Evolutionary conservation across 2,888 invertebrate species (phyloP).

Genomic region (Tipula unca): DNA sequence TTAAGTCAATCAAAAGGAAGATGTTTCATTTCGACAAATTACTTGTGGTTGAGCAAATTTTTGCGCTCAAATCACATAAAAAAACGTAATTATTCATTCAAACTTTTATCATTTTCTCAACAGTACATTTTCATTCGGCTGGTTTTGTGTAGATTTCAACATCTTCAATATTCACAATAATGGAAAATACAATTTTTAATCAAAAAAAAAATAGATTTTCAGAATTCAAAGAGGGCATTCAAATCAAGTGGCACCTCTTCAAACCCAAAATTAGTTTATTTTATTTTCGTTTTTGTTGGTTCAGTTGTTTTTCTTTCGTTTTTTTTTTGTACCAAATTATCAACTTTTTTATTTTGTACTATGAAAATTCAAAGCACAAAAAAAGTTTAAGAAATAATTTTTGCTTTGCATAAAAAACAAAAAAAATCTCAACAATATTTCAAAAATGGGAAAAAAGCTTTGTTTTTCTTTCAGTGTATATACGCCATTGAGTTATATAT

Average conservation of each 20-base stretch:
- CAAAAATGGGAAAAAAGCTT: not conserved
- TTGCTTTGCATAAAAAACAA: not conserved
- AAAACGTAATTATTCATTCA: too few species aligned
- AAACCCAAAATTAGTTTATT: not conserved
- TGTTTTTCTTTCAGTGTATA: not conserved
- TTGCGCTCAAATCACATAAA: not conserved
- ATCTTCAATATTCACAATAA: not conserved
- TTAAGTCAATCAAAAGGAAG: not conserved
- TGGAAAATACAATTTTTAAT: not conserved
- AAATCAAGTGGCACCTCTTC: not conserved
- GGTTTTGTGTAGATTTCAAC: not conserved
- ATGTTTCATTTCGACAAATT: not conserved
- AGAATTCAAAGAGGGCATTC: not conserved
- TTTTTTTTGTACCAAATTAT: not conserved
- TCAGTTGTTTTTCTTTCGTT: not conserved
- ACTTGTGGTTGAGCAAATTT: not conserved
- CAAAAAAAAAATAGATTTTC: not conserved
- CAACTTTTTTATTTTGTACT: not conserved
- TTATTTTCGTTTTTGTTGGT: not conserved
- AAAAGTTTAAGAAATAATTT: not conserved
- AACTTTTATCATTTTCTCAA: not conserved
- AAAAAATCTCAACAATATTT: not conserved
- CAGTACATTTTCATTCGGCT: not conserved
- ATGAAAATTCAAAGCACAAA: not conserved
- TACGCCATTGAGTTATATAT: too few species aligned